These are phyloP conservation scores for Mythimna vitellina DNA, from an alignment of 2,888 invertebrate genomes.

Conservation along the genomic window DNA sequence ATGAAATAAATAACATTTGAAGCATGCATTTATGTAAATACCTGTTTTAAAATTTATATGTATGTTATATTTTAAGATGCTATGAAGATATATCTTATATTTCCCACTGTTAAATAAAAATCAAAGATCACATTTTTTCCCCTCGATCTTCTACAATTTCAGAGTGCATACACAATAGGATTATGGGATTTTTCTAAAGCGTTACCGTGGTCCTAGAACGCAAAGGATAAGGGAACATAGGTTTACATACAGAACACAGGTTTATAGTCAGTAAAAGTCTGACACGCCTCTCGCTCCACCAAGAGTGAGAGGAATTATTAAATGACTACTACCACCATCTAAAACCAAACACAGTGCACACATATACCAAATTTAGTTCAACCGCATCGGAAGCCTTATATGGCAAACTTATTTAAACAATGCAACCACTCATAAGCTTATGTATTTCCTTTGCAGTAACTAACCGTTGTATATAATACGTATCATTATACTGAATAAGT, in stretches of 20 bases:
- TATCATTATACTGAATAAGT: not conserved
- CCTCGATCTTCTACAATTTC: not conserved
- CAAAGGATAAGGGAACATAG: too few species aligned
- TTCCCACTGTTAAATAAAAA: not conserved
- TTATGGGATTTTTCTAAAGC: too few species aligned
- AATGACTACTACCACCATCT: too few species aligned
- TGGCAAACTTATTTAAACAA: constrained; percentile 8
- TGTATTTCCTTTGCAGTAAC: constrained; percentile 16
- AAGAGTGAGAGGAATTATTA: too few species aligned
- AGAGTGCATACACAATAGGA: not conserved
- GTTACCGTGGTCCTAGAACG: too few species aligned
- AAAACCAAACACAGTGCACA: too few species aligned
- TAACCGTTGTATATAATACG: not conserved
- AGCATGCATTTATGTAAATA: not conserved
- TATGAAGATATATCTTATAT: not conserved
- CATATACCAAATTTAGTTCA: too few species aligned
- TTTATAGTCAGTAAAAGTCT: too few species aligned
- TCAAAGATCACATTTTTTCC: not conserved
- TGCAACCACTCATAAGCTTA: not conserved
- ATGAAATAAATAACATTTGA: constrained; percentile 9
- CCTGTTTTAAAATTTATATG: not conserved
- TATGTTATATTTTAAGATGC: too few species aligned
- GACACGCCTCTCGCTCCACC: too few species aligned
- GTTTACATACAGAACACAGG: too few species aligned
- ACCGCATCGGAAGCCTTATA: not conserved